A percentile compares a stretch with the other conserved stretches of the same genome.
Evolutionary conservation across 2,113 vertebrate genomes (phyloP).

Genomic region (Sorex araneus): DNA sequence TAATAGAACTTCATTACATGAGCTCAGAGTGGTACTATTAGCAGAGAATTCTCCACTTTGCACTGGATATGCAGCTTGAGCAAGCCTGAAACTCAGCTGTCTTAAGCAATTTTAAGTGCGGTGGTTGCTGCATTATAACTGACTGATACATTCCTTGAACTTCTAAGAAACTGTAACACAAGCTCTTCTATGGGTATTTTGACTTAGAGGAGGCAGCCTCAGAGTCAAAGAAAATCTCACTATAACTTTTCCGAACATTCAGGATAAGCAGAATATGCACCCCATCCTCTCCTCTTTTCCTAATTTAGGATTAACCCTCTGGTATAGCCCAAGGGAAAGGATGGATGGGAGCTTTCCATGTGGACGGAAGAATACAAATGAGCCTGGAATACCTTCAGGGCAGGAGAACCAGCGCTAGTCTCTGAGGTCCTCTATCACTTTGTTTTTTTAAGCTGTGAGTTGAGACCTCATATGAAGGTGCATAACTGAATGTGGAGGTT

Average conservation of each 20-base stretch:
- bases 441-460: too few relatives aligned
- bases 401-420: too few relatives aligned
- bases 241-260: neutral
- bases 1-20: neutral
- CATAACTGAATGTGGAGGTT: too few relatives aligned
- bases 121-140: neutral
- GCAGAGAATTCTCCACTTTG: neutral
- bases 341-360: neutral
- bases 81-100: neutral
- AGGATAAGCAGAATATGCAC: neutral
- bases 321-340: neutral
- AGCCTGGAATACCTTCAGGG: neutral
- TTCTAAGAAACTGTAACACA: neutral
- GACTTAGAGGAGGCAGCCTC: neutral
- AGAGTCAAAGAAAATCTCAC: neutral
- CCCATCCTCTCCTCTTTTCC: neutral
- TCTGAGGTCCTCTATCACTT: neutral
- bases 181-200: neutral
- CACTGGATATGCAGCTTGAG: rapidly evolving
- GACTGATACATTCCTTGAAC: neutral
- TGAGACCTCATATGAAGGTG: too few relatives aligned
- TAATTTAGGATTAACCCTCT: neutral
- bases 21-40: too few relatives aligned
- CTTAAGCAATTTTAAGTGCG: neutral
- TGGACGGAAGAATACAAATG: neutral